phyloP scores from a whole-genome alignment of 2,888 invertebrate genomes.

The Rhagonycha fulva region DNA sequence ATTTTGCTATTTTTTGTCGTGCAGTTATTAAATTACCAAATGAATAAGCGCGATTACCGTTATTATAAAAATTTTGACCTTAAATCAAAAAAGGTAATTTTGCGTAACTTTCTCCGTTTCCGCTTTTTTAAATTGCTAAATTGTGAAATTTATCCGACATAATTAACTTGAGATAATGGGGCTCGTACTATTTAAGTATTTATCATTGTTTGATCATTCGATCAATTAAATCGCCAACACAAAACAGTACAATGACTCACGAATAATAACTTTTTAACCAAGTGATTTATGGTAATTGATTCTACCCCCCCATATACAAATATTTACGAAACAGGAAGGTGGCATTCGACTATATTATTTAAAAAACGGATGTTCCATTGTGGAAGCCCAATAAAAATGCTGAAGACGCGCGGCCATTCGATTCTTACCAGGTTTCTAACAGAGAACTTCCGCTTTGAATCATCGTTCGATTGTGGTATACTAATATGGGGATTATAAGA shows the following conservation, averaged over 20 bases:
- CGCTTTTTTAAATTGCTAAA: neutral
- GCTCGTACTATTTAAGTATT: neutral
- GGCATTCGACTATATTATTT: neutral
- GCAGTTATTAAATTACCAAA: neutral
- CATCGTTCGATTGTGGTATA: neutral
- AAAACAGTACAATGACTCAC: neutral
- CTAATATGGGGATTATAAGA: neutral
- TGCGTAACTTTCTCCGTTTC: neutral
- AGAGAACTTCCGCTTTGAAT: neutral
- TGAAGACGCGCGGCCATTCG: neutral
- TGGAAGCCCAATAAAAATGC: neutral
- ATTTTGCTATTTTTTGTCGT: neutral
- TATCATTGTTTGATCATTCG: neutral
- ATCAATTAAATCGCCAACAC: neutral
- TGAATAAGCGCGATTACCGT: neutral
- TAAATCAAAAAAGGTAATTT: neutral
- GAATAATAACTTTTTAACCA: neutral
- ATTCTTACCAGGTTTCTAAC: neutral
- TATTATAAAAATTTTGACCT: neutral
- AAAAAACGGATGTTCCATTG: neutral
- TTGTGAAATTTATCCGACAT: neutral
- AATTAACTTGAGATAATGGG: neutral
- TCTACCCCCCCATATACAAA: neutral
- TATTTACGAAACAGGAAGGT: neutral
- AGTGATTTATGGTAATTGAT: neutral